A percentile compares a stretch with the other conserved stretches of the same genome.
These are phyloP conservation scores for Bombus difficillimus DNA, from an alignment of 1,140 invertebrate species.

Conservation along the genomic window DNA sequence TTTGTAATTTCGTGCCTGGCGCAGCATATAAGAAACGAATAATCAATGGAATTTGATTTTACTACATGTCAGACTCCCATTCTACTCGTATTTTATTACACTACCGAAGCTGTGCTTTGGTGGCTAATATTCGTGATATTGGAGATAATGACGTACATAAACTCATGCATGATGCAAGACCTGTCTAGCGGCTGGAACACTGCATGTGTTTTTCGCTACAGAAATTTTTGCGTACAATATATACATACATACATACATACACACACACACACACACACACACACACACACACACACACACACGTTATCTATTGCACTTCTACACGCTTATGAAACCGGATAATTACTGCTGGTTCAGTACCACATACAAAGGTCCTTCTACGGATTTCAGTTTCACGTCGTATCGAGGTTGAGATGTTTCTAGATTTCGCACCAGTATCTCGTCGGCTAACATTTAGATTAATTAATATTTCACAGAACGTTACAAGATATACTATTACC, in stretches of 20 bases:
- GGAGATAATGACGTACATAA: slow-evolving; percentile 1
- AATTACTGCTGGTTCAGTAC: slow-evolving; percentile 62
- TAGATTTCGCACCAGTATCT: neutral
- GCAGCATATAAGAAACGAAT: neutral
- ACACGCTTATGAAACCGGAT: neutral
- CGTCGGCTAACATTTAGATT: no score
- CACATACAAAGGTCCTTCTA: neutral
- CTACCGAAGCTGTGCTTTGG: slow-evolving; percentile 32
- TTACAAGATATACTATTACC: slow-evolving; percentile 1
- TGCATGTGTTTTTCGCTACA: slow-evolving; percentile 13
- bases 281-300: accelerated
- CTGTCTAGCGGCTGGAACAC: neutral
- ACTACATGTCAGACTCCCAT: slow-evolving; percentile 8
- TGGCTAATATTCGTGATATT: slow-evolving; percentile 11
- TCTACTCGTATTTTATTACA: slow-evolving; percentile 12
- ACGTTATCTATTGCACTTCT: neutral
- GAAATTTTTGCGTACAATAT: neutral
- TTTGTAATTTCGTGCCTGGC: no score
- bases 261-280: no score
- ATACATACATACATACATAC: neutral
- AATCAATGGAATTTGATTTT: neutral
- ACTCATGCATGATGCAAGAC: neutral
- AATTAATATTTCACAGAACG: neutral
- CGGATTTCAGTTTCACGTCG: slow-evolving; percentile 17
- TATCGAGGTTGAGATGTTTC: slow-evolving; percentile 10